Percentiles rank a stretch among this genome's conserved stretches.
Conservation (phyloP, 1,140 invertebrate genomes). For the Magallana gigas region DNA sequence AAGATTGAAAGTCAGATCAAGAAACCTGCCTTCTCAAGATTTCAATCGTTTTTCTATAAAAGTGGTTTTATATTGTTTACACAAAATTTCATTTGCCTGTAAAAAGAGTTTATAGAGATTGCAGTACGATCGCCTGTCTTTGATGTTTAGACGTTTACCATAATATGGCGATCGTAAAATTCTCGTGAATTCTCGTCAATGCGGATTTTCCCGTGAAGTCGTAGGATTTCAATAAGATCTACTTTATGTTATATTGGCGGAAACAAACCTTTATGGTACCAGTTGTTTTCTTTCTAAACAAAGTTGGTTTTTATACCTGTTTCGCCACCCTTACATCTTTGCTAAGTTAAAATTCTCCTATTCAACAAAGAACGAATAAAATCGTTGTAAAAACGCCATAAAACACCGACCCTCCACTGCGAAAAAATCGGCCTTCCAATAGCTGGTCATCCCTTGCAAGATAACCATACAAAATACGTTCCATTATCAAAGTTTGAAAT, state of each 20-base stretch:
- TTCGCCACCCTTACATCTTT: conserved; percentile 7
- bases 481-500: no score
- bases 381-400: conserved; percentile 20
- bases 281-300: conserved; percentile 40
- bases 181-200: conserved; percentile 55
- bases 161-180: conserved; percentile 52
- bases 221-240: conserved; percentile 19
- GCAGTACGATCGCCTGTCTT: conserved; percentile 28
- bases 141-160: conserved; percentile 47
- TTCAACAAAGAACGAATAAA: conserved; percentile 39
- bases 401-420: conserved; percentile 1
- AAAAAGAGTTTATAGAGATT: conserved; percentile 45
- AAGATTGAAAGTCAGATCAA: conserved; percentile 29
- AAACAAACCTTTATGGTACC: conserved; percentile 12
- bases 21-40: conserved; percentile 16
- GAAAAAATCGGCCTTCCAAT: background rate
- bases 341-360: background rate
- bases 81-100: conserved; percentile 44
- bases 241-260: background rate
- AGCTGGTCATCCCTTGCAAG: background rate
- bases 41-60: conserved; percentile 30
- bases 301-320: conserved; percentile 28
- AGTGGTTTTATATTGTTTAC: conserved; percentile 49
- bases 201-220: conserved; percentile 34
- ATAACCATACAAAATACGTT: background rate